These are phyloP conservation scores for Aphidoletes aphidimyza DNA, from an alignment of 2,888 invertebrate genomes.

Conservation along the genomic window DNA sequence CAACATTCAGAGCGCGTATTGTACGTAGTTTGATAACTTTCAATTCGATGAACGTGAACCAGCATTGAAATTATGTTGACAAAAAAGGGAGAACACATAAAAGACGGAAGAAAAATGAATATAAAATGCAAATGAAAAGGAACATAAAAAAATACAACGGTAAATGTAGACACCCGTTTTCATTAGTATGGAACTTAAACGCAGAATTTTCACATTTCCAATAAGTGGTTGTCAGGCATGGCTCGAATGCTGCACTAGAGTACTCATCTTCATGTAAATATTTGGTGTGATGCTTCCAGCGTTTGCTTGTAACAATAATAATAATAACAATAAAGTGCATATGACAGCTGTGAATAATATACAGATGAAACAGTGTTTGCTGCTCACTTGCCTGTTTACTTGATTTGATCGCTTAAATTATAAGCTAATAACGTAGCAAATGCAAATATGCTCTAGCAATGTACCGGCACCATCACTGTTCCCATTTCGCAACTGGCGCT, in stretches of 20 bases:
- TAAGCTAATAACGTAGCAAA: not conserved
- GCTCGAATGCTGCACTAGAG: not conserved
- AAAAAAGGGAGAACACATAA: not conserved
- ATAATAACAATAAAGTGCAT: conserved; percentile 23
- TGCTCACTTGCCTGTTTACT: not conserved
- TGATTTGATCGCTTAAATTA: not conserved
- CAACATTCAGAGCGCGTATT: no score
- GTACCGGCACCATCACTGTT: not conserved
- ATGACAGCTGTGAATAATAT: not conserved
- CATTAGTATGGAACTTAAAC: not conserved
- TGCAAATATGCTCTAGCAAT: not conserved
- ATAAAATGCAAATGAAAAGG: no score
- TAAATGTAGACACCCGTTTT: not conserved
- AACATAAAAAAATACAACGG: not conserved
- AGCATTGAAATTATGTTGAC: not conserved
- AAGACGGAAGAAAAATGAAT: no score
- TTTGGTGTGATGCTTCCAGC: not conserved
- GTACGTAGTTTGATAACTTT: no score
- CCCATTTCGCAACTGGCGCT: not conserved
- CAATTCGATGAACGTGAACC: no score
- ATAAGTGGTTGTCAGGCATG: conserved; percentile 18
- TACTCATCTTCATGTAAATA: not conserved
- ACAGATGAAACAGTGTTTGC: not conserved
- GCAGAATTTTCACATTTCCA: not conserved
- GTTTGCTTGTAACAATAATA: not conserved